Evolutionary conservation across 2,797 vertebrate genomes (phyloP).

Genomic region (Pristis pectinata): DNA sequence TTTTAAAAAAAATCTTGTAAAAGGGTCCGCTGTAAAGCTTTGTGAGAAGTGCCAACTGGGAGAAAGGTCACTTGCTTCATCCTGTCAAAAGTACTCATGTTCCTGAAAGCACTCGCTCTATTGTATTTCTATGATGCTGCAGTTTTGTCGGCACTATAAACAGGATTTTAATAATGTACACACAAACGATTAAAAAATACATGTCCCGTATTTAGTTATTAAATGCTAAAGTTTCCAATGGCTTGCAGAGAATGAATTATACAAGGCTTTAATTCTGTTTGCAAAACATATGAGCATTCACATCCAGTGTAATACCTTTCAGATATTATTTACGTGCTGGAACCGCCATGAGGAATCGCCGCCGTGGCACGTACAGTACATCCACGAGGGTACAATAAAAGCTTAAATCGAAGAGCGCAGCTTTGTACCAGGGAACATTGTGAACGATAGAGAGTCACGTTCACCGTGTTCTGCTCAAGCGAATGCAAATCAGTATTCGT

Average conservation of each 20-base stretch:
- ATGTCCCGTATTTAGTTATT: background rate
- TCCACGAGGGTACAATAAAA: background rate
- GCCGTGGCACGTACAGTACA: constrained; percentile 1
- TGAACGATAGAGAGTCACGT: background rate
- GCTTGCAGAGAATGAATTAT: background rate
- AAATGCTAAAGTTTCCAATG: background rate
- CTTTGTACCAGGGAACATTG: constrained; percentile 14
- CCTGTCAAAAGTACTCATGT: background rate
- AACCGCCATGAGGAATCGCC: background rate
- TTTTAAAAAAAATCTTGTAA: background rate
- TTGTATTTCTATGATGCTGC: too few relatives aligned
- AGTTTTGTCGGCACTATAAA: background rate
- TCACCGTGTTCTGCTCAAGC: background rate
- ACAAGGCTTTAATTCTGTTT: too few relatives aligned
- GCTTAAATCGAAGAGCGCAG: background rate
- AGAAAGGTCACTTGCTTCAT: background rate
- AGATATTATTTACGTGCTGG: background rate
- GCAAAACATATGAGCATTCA: background rate
- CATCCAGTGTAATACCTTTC: background rate
- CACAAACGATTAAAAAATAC: background rate
- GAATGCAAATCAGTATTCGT: background rate
- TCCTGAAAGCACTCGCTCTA: background rate
- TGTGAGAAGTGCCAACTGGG: background rate
- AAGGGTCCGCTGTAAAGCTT: background rate
- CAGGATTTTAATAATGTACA: background rate